phyloP scores from a whole-genome alignment of 2,797 vertebrate genomes.

The Anomalospiza imberbis region DNA sequence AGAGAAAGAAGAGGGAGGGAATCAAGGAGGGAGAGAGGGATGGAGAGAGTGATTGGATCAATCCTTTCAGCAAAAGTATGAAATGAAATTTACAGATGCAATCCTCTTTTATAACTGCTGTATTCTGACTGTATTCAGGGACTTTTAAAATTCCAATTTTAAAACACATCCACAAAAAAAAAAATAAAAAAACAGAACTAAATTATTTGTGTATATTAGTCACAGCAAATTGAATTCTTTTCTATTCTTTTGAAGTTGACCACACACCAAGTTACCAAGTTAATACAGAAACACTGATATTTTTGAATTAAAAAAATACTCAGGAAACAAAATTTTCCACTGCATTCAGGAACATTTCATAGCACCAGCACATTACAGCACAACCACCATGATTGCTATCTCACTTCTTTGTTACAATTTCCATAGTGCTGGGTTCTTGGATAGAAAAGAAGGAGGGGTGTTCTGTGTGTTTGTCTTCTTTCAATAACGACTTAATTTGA shows the following conservation, averaged over 20 bases:
- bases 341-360: background rate
- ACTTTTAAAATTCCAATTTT: background rate
- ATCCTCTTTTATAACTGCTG: background rate
- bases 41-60: background rate
- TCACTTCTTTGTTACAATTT: background rate
- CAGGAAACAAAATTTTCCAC: background rate
- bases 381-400: background rate
- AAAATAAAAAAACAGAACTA: accelerated
- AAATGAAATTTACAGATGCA: background rate
- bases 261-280: background rate
- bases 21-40: background rate
- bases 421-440: background rate
- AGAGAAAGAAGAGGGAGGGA: background rate
- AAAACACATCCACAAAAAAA: background rate
- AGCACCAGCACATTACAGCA: background rate
- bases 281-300: background rate
- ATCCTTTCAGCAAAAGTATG: background rate
- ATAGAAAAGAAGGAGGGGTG: background rate
- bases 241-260: background rate
- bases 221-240: background rate
- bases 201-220: background rate
- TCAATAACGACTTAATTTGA: slow-evolving; percentile 20
- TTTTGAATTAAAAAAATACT: background rate
- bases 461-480: background rate
- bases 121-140: background rate